Evolutionary conservation across 2,888 invertebrate genomes (phyloP), one percentile per base, ranked within the genome.

Genomic region (Plusia festucae): DNA sequence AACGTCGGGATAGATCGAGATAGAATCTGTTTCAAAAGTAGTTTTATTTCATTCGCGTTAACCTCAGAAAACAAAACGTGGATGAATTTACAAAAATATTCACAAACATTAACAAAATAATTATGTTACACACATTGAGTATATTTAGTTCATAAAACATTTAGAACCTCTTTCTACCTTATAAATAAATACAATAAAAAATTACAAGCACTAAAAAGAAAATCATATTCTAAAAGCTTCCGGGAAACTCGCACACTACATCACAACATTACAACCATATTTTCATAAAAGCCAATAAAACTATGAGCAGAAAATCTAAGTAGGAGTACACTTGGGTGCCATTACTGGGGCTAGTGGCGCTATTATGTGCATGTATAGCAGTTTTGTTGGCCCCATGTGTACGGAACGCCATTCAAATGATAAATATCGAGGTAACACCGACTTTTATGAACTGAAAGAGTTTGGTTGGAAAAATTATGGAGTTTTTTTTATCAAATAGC

Each of bases 381-480:
- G 78, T 88, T 88, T 87, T 80, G 83, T 84, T 86, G 86, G 81
- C 82, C 88, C 84, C 86, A 73, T 86, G 88, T 87, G 90, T 82
- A 83, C 75, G 59, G 65, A 67, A 70, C 73, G 76, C 82, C 79
- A 82, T 86, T 87, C 72, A 53, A 71, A 86, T 87, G 88, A 87
- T 84, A 85, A 82, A 87, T 84, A 76, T 53, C 62, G 61, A 75
- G 76, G 77, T 69, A 67, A 46, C 59, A 66, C 59, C 59, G 30
- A 65, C 60, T 11, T 30, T 73, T 57, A 57, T 54, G 59, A 60
- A 65, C 53, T 46, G 22, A 46, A 52, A 72, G 18, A 53, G 30
- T 59, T 73, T 44, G 44, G 11, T 32, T 44, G 46, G 59, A 53
- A 57, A 65, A 70, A 57, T 34, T 24, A 59, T 22, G 11, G 46